Evolutionary conservation across 2,113 vertebrate species (phyloP).

Genomic region (Nycticorax nycticorax): DNA sequence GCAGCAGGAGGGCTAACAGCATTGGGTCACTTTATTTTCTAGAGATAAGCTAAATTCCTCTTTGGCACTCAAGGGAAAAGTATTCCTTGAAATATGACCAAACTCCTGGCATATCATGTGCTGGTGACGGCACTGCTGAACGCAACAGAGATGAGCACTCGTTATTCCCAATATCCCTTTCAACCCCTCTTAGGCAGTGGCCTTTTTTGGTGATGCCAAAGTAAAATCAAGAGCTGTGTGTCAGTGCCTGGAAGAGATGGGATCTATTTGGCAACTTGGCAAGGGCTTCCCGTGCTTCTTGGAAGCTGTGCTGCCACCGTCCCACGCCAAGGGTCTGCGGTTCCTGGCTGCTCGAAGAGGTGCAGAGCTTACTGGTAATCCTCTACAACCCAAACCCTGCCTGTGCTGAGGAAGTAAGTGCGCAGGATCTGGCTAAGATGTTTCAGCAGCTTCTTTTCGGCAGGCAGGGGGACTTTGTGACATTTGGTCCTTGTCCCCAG

Average conservation of each 20-base stretch:
- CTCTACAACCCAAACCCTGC: neutral
- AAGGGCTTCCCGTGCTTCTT: neutral
- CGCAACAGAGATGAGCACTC: neutral
- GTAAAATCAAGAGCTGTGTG: rapidly evolving
- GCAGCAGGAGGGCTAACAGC: neutral
- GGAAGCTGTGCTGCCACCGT: neutral
- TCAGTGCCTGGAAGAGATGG: neutral
- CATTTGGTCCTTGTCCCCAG: neutral
- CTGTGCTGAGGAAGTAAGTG: neutral
- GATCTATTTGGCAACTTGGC: rapidly evolving
- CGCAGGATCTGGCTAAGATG: neutral
- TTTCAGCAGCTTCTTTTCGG: neutral
- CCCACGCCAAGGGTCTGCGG: rapidly evolving
- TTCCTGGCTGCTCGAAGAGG: rapidly evolving
- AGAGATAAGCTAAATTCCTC: neutral
- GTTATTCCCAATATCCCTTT: neutral
- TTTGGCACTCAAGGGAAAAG: neutral
- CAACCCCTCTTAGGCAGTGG: neutral
- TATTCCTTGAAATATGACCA: neutral
- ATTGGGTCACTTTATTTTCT: neutral
- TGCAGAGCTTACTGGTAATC: neutral
- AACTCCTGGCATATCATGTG: rapidly evolving
- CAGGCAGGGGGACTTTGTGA: neutral
- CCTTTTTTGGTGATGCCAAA: neutral
- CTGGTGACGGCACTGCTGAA: neutral